These are phyloP conservation scores for Heterodera filipjevi DNA, from an alignment of 2,888 invertebrate species.

Conservation along the genomic window DNA sequence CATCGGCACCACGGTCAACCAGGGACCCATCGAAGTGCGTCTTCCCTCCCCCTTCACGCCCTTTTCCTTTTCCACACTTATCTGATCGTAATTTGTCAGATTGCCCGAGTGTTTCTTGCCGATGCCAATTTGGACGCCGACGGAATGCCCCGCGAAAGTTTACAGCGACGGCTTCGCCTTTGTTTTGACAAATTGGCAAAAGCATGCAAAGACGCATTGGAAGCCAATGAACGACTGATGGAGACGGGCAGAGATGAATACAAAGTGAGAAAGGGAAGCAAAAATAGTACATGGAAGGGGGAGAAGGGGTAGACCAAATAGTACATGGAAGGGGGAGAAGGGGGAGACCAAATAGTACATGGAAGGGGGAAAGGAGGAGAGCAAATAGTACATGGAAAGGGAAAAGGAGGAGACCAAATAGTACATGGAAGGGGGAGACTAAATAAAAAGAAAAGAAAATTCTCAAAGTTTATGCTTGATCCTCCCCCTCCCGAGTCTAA, in stretches of 20 bases:
- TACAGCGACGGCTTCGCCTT: conserved; percentile 88
- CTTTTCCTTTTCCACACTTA: neutral
- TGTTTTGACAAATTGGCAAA: conserved; percentile 96
- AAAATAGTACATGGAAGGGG: too few relatives aligned
- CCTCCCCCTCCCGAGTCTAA: neutral
- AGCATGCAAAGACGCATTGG: conserved; percentile 72
- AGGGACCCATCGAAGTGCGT: conserved; percentile 88
- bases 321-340: too few relatives aligned
- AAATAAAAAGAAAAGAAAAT: too few relatives aligned
- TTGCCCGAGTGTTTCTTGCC: conserved; percentile 85
- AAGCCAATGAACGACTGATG: conserved; percentile 83
- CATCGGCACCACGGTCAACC: conserved; percentile 74
- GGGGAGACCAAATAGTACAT: neutral
- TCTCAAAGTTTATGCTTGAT: too few relatives aligned
- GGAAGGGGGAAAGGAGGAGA: neutral
- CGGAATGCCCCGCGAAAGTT: conserved; percentile 73
- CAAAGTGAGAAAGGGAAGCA: conserved; percentile 69
- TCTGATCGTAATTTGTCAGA: conserved; percentile 44
- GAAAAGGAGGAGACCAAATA: too few relatives aligned
- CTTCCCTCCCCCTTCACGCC: too few relatives aligned
- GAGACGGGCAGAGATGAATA: conserved; percentile 93
- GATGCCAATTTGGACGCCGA: conserved; percentile 60
- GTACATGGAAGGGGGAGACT: too few relatives aligned
- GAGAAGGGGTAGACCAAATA: too few relatives aligned
- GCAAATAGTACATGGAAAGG: too few relatives aligned